Conservation (phyloP, 2,797 vertebrate genomes). For the Hozukius guyotensis region DNA sequence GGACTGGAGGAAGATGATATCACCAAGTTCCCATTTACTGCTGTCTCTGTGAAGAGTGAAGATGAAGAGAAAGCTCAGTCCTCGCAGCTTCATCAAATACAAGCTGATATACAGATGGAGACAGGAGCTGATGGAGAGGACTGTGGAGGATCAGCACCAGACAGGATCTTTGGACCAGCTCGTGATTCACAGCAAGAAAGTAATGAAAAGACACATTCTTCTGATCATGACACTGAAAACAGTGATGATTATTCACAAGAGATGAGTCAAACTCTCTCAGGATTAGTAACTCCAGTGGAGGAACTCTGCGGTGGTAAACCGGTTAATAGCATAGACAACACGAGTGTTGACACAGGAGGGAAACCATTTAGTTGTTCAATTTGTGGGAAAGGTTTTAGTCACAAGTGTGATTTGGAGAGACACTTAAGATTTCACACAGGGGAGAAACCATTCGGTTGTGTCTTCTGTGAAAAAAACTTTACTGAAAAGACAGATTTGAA, state of each 20-base stretch:
- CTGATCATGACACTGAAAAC: too few species aligned
- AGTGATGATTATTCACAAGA: not conserved
- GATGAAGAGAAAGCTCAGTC: not conserved
- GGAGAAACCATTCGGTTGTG: not conserved
- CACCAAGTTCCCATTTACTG: not conserved
- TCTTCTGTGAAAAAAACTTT: not conserved
- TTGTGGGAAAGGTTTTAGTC: not conserved
- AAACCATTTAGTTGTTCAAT: not conserved
- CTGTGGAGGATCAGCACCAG: not conserved
- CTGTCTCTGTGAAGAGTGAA: not conserved
- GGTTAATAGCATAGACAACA: too few species aligned
- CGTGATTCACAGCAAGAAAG: not conserved
- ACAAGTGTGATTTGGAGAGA: not conserved
- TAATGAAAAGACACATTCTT: not conserved
- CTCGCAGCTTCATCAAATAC: not conserved
- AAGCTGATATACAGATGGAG: not conserved
- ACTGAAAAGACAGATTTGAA: not conserved
- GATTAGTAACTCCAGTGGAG: not conserved
- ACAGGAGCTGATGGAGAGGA: not conserved
- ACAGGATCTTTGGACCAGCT: not conserved
- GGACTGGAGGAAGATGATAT: not conserved
- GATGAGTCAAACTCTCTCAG: not conserved
- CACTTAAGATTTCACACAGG: not conserved
- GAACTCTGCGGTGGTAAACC: not conserved
- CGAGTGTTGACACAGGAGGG: not conserved